Conservation (phyloP, 2,113 vertebrate genomes). For the Callorhinus ursinus region DNA sequence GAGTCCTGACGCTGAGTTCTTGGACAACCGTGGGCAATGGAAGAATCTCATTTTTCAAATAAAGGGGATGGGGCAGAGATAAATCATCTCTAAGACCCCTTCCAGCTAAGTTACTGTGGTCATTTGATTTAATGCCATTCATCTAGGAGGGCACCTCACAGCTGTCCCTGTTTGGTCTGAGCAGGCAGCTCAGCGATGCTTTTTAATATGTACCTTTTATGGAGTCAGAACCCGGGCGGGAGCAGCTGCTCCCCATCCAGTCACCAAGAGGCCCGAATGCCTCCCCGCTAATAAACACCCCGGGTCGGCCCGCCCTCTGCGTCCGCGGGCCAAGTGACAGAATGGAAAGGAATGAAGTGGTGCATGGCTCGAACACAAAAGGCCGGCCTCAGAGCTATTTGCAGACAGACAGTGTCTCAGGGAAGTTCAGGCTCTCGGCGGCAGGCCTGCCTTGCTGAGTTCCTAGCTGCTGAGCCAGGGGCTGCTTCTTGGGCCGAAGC, state of each 20-base stretch:
- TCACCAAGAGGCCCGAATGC: accelerated
- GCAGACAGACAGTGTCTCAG: not conserved
- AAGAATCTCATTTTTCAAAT: not conserved
- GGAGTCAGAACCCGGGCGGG: not conserved
- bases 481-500: not conserved
- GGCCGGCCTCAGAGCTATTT: not conserved
- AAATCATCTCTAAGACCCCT: not conserved
- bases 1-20: accelerated
- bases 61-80: not conserved
- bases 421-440: not conserved
- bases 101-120: no score
- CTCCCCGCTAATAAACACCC: accelerated
- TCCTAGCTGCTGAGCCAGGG: not conserved
- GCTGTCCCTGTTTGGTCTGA: not conserved
- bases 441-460: not conserved
- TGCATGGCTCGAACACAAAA: not conserved
- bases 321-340: not conserved
- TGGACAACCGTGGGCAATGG: accelerated
- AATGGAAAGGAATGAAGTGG: not conserved
- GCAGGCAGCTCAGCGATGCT: not conserved
- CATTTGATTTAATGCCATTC: accelerated
- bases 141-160: not conserved
- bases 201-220: not conserved
- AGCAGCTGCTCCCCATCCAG: not conserved
- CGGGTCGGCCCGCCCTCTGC: accelerated